A percentile compares a stretch with the other conserved stretches of the same genome.
These are phyloP conservation scores for Hystrix brachyura DNA, from an alignment of 2,113 vertebrate genomes.

Conservation along the genomic window DNA sequence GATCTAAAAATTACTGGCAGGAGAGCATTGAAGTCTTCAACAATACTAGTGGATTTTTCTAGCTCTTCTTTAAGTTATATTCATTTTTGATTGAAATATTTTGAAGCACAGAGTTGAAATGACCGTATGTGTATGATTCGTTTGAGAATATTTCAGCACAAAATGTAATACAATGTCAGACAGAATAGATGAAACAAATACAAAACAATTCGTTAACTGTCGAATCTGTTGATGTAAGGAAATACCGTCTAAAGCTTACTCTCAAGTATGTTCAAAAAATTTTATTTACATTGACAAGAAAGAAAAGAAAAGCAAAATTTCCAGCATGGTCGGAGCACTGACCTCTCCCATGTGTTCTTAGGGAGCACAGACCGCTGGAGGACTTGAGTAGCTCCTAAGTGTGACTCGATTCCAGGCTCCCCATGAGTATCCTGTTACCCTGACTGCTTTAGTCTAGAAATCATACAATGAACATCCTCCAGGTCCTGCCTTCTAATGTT, in stretches of 20 bases:
- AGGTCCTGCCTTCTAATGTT: neutral
- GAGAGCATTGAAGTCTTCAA: neutral
- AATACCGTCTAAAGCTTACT: neutral
- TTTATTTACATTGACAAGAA: neutral
- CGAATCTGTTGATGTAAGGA: neutral
- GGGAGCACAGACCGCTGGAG: rapidly evolving
- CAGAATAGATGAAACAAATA: neutral
- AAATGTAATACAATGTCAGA: neutral
- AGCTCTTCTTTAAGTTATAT: neutral
- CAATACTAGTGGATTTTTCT: neutral
- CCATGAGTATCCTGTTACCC: neutral
- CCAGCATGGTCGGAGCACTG: rapidly evolving
- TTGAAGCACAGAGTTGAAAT: neutral
- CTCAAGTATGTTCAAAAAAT: neutral
- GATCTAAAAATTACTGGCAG: neutral
- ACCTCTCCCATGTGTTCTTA: neutral
- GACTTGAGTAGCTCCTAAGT: rapidly evolving
- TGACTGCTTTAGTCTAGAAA: neutral
- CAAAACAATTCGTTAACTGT: neutral
- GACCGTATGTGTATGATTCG: neutral
- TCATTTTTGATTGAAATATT: neutral
- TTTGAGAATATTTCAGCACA: conserved; percentile 28
- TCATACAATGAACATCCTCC: neutral
- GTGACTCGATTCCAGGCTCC: neutral
- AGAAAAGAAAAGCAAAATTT: neutral